Conservation (phyloP, 1,140 invertebrate genomes). For the Cardiocondyla obscurior region DNA sequence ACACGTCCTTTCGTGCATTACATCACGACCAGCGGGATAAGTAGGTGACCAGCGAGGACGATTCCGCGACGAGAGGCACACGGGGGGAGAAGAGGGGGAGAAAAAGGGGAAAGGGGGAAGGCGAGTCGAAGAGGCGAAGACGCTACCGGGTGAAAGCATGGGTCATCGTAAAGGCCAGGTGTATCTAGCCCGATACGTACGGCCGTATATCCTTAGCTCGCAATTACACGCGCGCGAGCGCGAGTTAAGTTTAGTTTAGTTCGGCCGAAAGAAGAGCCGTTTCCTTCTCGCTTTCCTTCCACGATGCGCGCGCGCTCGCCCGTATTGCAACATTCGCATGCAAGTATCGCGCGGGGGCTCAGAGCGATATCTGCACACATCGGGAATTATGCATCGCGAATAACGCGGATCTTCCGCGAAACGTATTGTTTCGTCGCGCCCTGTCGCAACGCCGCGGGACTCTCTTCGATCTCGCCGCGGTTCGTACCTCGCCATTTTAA, state of each 20-base stretch:
- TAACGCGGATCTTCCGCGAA: slow-evolving; percentile 2
- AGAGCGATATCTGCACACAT: neutral
- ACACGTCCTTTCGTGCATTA: slow-evolving; percentile 8
- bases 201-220: slow-evolving; percentile 4
- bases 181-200: slow-evolving; percentile 26
- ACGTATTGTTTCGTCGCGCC: neutral
- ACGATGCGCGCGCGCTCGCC: neutral
- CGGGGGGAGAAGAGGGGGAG: neutral
- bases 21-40: slow-evolving; percentile 1
- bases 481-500: neutral
- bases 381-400: slow-evolving; percentile 19
- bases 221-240: slow-evolving; percentile 35
- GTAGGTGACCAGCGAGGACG: slow-evolving; percentile 23
- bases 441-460: neutral
- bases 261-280: neutral
- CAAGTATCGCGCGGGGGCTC: neutral
- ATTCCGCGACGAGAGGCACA: neutral
- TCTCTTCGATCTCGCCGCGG: neutral
- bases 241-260: slow-evolving; percentile 5
- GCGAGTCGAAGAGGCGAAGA: slow-evolving; percentile 44
- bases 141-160: slow-evolving; percentile 78
- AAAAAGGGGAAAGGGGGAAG: neutral
- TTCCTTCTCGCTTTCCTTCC: slow-evolving; percentile 34
- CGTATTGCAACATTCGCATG: slow-evolving; percentile 10
- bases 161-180: slow-evolving; percentile 75